Evolutionary conservation across 2,797 vertebrate species (phyloP).

Genomic region (Erpetoichthys calabaricus): DNA sequence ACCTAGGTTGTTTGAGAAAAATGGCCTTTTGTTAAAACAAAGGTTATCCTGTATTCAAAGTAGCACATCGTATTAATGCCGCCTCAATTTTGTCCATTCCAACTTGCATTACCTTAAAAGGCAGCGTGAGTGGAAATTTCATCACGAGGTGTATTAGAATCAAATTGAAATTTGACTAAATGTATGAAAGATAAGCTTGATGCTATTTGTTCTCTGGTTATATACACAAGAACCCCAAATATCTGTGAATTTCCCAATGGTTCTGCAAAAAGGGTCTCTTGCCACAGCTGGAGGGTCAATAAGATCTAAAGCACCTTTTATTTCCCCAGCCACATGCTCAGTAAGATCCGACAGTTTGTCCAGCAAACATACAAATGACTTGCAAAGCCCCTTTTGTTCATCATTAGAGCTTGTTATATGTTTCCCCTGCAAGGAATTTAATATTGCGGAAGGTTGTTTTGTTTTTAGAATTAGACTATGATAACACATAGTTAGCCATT

Average conservation of each 20-base stretch:
- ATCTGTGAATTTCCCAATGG: constrained; percentile 15
- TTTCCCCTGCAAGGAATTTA: constrained; percentile 28
- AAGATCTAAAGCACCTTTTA: constrained; percentile 47
- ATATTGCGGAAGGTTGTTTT: constrained; percentile 1
- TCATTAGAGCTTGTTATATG: constrained; percentile 7
- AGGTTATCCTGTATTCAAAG: too few species aligned
- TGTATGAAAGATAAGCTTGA: constrained; percentile 20
- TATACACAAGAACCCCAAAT: constrained; percentile 24
- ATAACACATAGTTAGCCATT: too few species aligned
- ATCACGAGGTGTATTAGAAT: constrained; percentile 10
- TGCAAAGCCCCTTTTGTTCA: constrained; percentile 16
- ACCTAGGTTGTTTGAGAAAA: too few species aligned
- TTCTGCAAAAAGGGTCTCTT: constrained; percentile 36
- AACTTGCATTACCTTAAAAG: too few species aligned
- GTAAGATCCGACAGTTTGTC: constrained; percentile 41
- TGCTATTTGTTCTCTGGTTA: constrained; percentile 24
- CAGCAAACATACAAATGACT: constrained; percentile 46
- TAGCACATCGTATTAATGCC: too few species aligned
- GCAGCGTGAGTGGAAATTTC: too few species aligned
- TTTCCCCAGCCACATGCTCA: constrained; percentile 43
- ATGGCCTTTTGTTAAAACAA: too few species aligned
- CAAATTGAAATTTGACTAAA: constrained; percentile 20
- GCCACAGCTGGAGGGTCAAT: constrained; percentile 45
- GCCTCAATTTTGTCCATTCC: too few species aligned
- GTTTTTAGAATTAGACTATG: too few species aligned